Evolutionary conservation across 1,140 invertebrate species (phyloP).

Genomic region (Drosophila sp.): DNA sequence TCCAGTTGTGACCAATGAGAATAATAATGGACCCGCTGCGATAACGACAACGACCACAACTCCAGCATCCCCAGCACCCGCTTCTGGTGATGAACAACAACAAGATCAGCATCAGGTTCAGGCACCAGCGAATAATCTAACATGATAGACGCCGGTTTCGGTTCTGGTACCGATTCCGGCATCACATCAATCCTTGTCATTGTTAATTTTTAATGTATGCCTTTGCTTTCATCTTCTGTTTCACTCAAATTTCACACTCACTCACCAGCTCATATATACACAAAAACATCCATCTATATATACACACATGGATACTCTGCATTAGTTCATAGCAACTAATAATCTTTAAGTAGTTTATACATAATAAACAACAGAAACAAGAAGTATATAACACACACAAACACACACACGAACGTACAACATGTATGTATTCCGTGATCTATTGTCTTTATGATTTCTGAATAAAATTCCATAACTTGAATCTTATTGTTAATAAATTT

Average conservation of each 20-base stretch:
- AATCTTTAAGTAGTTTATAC: slow-evolving; percentile 78
- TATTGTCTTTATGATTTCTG: slow-evolving; percentile 73
- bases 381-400: slow-evolving; percentile 32
- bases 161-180: slow-evolving; percentile 12
- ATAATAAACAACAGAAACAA: slow-evolving; percentile 31
- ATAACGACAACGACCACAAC: slow-evolving; percentile 26
- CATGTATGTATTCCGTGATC: slow-evolving; percentile 57
- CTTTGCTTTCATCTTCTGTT: slow-evolving; percentile 55
- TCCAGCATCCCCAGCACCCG: slow-evolving; percentile 18
- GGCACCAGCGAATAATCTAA: slow-evolving; percentile 24
- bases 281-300: slow-evolving; percentile 32
- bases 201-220: slow-evolving; percentile 56
- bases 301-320: slow-evolving; percentile 52
- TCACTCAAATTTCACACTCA: slow-evolving; percentile 33
- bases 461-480: slow-evolving; percentile 65
- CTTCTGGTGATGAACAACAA: slow-evolving; percentile 33
- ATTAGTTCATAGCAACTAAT: slow-evolving; percentile 72
- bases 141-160: slow-evolving; percentile 53
- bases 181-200: slow-evolving; percentile 44
- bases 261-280: slow-evolving; percentile 20
- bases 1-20: slow-evolving; percentile 47
- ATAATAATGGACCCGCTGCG: slow-evolving; percentile 69
- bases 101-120: slow-evolving; percentile 12
- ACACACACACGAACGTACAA: slow-evolving; percentile 52
- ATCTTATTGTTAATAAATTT: background rate